phyloP scores from a whole-genome alignment of 64 coral and sea anemone species.

The Stylophora pistillata region DNA sequence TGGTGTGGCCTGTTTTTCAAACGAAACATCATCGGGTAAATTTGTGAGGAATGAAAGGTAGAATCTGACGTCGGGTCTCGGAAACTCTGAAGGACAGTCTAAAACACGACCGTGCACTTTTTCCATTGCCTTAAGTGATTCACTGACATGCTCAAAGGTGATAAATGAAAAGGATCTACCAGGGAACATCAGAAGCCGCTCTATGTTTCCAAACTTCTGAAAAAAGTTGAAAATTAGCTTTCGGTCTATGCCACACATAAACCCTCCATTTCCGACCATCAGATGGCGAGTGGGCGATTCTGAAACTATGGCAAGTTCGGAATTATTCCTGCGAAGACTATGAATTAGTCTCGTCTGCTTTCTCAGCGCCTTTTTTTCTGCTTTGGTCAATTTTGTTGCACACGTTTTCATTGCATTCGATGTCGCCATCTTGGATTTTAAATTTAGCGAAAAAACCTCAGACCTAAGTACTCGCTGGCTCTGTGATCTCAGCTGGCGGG shows the following conservation, averaged over 20 bases:
- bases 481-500: not conserved
- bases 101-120: constrained; percentile 69
- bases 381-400: constrained; percentile 76
- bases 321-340: constrained; percentile 65
- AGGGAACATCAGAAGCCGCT: constrained; percentile 86
- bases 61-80: constrained; percentile 51
- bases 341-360: constrained; percentile 82
- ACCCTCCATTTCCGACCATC: constrained; percentile 92
- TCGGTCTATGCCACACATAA: constrained; percentile 88
- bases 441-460: not conserved
- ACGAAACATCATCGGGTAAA: constrained; percentile 50
- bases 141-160: constrained; percentile 54
- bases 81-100: constrained; percentile 59
- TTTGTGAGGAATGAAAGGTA: constrained; percentile 77
- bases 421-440: constrained; percentile 81
- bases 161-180: constrained; percentile 88
- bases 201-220: constrained; percentile 71
- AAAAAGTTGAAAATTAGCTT: constrained; percentile 72
- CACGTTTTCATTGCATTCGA: constrained; percentile 41
- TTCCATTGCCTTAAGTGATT: constrained; percentile 72
- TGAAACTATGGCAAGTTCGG: constrained; percentile 70
- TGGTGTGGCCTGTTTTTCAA: constrained; percentile 46
- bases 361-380: constrained; percentile 78
- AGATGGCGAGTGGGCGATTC: constrained; percentile 75
- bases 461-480: not conserved